A percentile compares a stretch with the other conserved stretches of the same genome.
Evolutionary conservation across 2,113 vertebrate genomes (phyloP).

Genomic region (Gopherus evgoodei): DNA sequence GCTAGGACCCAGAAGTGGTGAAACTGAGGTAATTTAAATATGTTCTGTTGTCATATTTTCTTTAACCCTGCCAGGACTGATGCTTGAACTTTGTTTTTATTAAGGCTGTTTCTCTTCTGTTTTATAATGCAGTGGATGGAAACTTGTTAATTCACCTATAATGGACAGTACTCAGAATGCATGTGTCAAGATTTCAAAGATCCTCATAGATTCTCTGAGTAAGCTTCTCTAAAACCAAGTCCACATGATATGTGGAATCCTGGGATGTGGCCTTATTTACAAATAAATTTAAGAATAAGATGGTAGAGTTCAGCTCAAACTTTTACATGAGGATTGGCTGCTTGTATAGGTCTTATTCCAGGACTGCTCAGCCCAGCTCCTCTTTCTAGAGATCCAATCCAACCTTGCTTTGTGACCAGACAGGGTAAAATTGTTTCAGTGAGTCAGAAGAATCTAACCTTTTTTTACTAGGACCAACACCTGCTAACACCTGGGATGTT

Average conservation of each 20-base stretch:
- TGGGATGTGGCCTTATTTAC: too few relatives aligned
- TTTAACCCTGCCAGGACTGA: neutral
- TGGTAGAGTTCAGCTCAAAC: too few relatives aligned
- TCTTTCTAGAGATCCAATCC: neutral
- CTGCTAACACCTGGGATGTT: neutral
- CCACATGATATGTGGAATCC: too few relatives aligned
- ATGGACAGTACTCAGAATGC: too few relatives aligned
- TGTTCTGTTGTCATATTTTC: neutral
- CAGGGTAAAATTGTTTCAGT: neutral
- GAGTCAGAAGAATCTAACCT: neutral
- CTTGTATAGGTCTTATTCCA: neutral
- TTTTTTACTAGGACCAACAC: neutral
- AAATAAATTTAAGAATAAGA: too few relatives aligned
- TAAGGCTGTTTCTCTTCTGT: neutral
- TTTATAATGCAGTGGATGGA: neutral
- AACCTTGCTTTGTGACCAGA: neutral
- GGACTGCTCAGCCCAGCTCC: neutral
- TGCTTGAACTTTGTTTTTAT: neutral
- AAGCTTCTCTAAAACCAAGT: too few relatives aligned
- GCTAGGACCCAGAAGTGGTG: too few relatives aligned
- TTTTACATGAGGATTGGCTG: too few relatives aligned
- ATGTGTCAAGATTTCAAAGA: too few relatives aligned
- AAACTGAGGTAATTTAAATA: too few relatives aligned
- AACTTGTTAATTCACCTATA: too few relatives aligned
- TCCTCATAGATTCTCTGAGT: too few relatives aligned